Evolutionary conservation across 2,797 vertebrate genomes (phyloP), one percentile per base, ranked within the genome.

Genomic region (Chanos chanos): DNA sequence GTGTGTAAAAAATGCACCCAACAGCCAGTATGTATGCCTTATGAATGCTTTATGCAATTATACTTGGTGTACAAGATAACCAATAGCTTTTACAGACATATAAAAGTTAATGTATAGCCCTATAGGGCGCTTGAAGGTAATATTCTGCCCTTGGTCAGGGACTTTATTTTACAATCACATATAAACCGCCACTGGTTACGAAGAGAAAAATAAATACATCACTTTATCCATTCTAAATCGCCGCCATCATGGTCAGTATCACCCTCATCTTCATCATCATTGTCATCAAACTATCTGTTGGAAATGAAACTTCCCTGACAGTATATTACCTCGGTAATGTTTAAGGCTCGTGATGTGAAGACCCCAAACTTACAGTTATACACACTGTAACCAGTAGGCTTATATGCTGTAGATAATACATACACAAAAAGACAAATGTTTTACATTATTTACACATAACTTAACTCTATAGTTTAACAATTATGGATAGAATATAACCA

Each of bases 401-500:
- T 66, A 81, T 76, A 77, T 73, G 69, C 79, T 73, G 77, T 76
- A 82, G 75, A 81, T 72, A 81, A 72, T 85, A 84, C 80, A 84
- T 63, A 82, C 81, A 87, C 84, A 71, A 71, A 55, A 54, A 68
- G 44, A 84, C 61, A 44, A 69, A 82, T 77, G 81, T 76, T 71
- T 83, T 85, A 86, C 83, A 86, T 64, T 75, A 81, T 89, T 79
- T 87, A 82, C 82, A 88, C 76, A 87, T 88, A 91, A 89, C 85
- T 89, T 90, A 88, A 73, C 74, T 74, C 77, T 79, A 83, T 70
- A 33, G 61, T 61, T 74, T 79, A 73, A 85, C 81, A 83, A 80
- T 82, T 86, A 86, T 76, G 82, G 62, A 74, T 70, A 74, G 73
- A 79, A 84, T 69, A 74, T 79, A 84, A 85, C 74, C 41, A 71